Evolutionary conservation across 2,888 invertebrate species (phyloP), one percentile per base, ranked within the genome.

Genomic region (Julus scandinavius): DNA sequence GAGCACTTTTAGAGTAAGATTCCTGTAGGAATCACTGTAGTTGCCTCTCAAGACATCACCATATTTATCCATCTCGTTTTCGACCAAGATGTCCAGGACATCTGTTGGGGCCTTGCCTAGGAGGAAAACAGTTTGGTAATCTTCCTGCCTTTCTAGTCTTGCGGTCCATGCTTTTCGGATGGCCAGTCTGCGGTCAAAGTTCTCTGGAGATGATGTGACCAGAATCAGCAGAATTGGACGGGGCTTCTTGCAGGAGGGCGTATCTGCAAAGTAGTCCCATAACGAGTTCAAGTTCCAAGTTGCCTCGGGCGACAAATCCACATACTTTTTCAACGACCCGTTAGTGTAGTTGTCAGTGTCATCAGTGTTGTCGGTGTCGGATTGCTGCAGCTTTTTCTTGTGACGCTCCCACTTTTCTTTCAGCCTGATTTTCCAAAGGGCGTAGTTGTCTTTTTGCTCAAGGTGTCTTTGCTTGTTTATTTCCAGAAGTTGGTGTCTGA

Each of bases 1-100:
- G 15, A 89, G 41, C 38, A 88, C 88, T 50, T 88, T 88, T 5
- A 88, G 38, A 38, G 88, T 88, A 0, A 88, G 84, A 50, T 88
- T 88, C 13, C 88, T 85, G 45, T 88, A 88, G 11, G 88, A 41
- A 49, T 88, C 88, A 15, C 29, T 11, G 84, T 88, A 88, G 84
- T 84, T 29, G 38, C 88, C 88, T 45, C 40, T 3, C 38, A 88
- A 50, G 49, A 88, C n/a, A 45, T 88, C 88, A 13, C 84, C 88
- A 17, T 88, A 38, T 15, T 49, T 29, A n/a, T 13, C 29, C 20
- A 49, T 29, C 85, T 88, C 88, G 17, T 41, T 41, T 29, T 88
- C 84, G 80, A 88, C 11, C 45, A 88, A 49, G n/a, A 17, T n/a
- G 13, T 20, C 49, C 20, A 87, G n/a, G 13, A 50, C 29, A 49